These are phyloP conservation scores for Acronicta aceris DNA, from an alignment of 2,888 invertebrate genomes.

Conservation along the genomic window DNA sequence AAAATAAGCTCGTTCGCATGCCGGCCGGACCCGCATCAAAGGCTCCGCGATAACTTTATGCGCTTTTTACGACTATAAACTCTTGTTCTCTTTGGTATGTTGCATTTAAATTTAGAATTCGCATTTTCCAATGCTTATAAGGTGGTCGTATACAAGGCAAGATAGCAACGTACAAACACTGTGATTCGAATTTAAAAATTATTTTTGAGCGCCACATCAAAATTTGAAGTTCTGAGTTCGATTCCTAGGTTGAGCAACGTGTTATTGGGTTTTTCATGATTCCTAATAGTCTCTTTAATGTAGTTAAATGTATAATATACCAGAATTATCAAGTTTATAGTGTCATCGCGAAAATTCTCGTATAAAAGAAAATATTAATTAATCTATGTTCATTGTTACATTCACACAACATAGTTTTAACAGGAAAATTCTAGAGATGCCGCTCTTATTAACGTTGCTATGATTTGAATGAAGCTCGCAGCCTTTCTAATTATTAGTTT, in stretches of 20 bases:
- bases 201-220: too few relatives aligned
- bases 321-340: too few relatives aligned
- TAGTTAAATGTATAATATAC: too few relatives aligned
- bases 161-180: conserved; percentile 5
- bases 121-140: conserved; percentile 60
- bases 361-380: too few relatives aligned
- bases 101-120: conserved; percentile 69
- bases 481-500: conserved; percentile 20
- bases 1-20: conserved; percentile 45
- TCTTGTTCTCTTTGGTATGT: conserved; percentile 66
- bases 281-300: too few relatives aligned
- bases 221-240: too few relatives aligned
- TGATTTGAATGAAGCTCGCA: conserved; percentile 7
- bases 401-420: too few relatives aligned
- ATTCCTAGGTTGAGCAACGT: too few relatives aligned
- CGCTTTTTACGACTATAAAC: conserved; percentile 66
- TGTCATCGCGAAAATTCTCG: too few relatives aligned
- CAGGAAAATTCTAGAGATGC: not conserved
- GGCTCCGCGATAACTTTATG: conserved; percentile 63
- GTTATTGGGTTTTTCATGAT: too few relatives aligned
- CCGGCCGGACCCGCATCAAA: conserved; percentile 48
- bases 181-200: too few relatives aligned
- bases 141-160: conserved; percentile 34
- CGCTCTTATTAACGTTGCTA: conserved; percentile 4
- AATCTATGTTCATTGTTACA: too few relatives aligned